Conservation (phyloP, 2,113 vertebrate genomes). For the Erpornis zantholeuca region DNA sequence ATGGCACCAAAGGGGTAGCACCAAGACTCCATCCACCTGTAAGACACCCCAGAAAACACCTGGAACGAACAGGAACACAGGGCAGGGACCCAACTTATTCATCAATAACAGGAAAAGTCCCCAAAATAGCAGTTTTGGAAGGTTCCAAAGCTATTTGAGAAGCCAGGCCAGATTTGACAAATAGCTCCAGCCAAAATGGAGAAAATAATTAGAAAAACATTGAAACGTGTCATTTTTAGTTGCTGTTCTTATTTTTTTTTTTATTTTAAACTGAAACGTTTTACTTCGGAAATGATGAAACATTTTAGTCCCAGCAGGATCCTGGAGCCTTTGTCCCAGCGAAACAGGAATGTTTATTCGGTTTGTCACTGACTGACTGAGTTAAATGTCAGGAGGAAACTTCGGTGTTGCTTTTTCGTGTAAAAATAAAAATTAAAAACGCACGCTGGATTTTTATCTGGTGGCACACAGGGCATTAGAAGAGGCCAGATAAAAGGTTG, state of each 20-base stretch:
- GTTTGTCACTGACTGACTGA: constrained; percentile 7
- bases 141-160: background rate
- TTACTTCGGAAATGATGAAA: constrained; percentile 40
- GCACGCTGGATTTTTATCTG: background rate
- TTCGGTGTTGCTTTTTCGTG: background rate
- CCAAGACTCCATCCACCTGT: background rate
- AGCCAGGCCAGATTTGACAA: constrained; percentile 18
- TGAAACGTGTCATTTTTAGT: constrained; percentile 13
- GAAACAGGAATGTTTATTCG: background rate
- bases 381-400: constrained; percentile 58
- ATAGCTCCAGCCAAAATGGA: background rate
- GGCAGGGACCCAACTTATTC: background rate
- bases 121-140: constrained; percentile 7
- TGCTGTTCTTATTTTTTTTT: background rate
- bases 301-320: constrained; percentile 33
- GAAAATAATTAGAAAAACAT: constrained; percentile 65
- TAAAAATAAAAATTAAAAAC: background rate
- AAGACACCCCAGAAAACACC: background rate
- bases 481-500: background rate
- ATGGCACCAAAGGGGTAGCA: background rate
- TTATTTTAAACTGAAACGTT: background rate
- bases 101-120: background rate
- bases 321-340: constrained; percentile 16
- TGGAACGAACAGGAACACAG: background rate
- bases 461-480: background rate